A percentile compares a stretch with the other conserved stretches of the same genome.
Evolutionary conservation across 1,140 invertebrate genomes (phyloP).

Genomic region (fruit fly (Drosophila melanogaster)): Release_6_plus_ISO1_MT NT_033779.5:9783001-9783500

Average conservation of each 20-base stretch:
- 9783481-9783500: conserved; percentile 17
- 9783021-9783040: conserved; percentile 44
- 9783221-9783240: conserved; percentile 22
- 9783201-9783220: conserved; percentile 10
- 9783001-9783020: conserved; percentile 51
- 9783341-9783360: conserved; percentile 14
- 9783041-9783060: conserved; percentile 57
- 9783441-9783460: conserved; percentile 14
- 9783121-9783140: conserved; percentile 65
- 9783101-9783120: conserved; percentile 70
- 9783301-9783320: conserved; percentile 48
- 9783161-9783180: conserved; percentile 66
- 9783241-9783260: conserved; percentile 54
- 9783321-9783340: conserved; percentile 53
- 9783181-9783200: conserved; percentile 8
- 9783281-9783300: conserved; percentile 57
- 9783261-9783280: conserved; percentile 74
- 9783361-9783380: conserved; percentile 68
- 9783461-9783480: conserved; percentile 51
- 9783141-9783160: conserved; percentile 72
- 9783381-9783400: conserved; percentile 79
- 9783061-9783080: conserved; percentile 72
- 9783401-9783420: conserved; percentile 53
- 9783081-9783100: conserved; percentile 52
- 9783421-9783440: conserved; percentile 56